Evolutionary conservation across 2,113 vertebrate species (phyloP), one percentile per base, ranked within the genome.

Genomic region (Telmatochromis bifrenatus): DNA sequence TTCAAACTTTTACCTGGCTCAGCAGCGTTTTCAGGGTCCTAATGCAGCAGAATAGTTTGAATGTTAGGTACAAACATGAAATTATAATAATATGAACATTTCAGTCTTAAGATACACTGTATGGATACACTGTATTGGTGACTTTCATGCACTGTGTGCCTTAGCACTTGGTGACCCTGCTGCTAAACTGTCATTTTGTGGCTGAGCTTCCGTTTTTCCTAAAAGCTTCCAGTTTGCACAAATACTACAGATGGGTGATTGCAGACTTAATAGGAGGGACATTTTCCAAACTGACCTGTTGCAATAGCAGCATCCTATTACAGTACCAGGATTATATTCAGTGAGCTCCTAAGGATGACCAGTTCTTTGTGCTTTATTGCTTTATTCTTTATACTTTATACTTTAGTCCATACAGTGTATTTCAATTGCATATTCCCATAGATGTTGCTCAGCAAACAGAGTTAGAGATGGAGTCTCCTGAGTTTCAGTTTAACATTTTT

Each of bases 371-470:
- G 65, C 37, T 42, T 45, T 42, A 45, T 70, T 70, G 31, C 31
- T n/a, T 62, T 62, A 35, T 35, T 35, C 31, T 12, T 62, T 12
- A 35, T 35, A 26, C 33, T 33, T 39, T 35, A 35, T 42, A 26
- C 68, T 45, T 73, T 45, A 26, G 65, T 10, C 21, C 37, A 73
- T 73, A 17, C 21, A 93, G 54, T 85, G 89, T 91, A 94, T 89
- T 91, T 93, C 87, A 89, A 92, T 94, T 62, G 9, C 17, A 4
- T 65, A 65, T 65, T 82, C 75, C 26, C 89, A 60, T 80, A 94
- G 91, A 91, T 93, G 90, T 91, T 91, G 79, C 68, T 91, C 86
- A 90, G 91, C 89, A 92, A 92, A 93, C 85, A 91, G 56, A 93
- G 62, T 84, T 92, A 80, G 89, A 91, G 88, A 88, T 93, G 89